A percentile compares a stretch with the other conserved stretches of the same genome.
Evolutionary conservation across 2,113 vertebrate genomes (phyloP).

Genomic region (Pseudopodoces humilis): DNA sequence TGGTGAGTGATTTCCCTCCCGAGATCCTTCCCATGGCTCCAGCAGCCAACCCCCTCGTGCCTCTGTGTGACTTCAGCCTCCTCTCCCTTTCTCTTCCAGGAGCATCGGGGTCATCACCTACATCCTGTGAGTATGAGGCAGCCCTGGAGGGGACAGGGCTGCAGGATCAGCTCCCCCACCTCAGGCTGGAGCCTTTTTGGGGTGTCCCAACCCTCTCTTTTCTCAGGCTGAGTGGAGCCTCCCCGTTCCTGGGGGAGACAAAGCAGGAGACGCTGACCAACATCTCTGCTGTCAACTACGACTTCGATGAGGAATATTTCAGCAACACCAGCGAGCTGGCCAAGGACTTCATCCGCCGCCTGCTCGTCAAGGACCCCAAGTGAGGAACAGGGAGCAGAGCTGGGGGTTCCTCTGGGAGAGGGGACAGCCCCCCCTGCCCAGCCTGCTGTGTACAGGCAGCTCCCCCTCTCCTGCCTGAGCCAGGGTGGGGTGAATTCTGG

Average conservation of each 20-base stretch:
- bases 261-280: conserved; percentile 98
- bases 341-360: conserved; percentile 95
- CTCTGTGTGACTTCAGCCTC: neutral
- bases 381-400: conserved; percentile 43
- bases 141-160: neutral
- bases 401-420: neutral
- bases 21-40: neutral
- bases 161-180: neutral
- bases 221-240: conserved; percentile 88
- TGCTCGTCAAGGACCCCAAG: conserved; percentile 97
- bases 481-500: neutral
- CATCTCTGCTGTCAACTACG: conserved; percentile 95
- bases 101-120: conserved; percentile 98
- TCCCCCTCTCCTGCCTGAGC: neutral
- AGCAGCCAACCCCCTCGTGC: fast-evolving
- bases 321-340: conserved; percentile 96
- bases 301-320: conserved; percentile 97
- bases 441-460: neutral
- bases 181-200: fast-evolving
- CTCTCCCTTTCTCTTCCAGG: conserved; percentile 71
- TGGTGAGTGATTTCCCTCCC: conserved; percentile 80
- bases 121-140: conserved; percentile 86
- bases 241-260: conserved; percentile 93
- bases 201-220: neutral
- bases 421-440: neutral